Conservation (phyloP, 2,888 invertebrate genomes). For the Andrena dorsata region DNA sequence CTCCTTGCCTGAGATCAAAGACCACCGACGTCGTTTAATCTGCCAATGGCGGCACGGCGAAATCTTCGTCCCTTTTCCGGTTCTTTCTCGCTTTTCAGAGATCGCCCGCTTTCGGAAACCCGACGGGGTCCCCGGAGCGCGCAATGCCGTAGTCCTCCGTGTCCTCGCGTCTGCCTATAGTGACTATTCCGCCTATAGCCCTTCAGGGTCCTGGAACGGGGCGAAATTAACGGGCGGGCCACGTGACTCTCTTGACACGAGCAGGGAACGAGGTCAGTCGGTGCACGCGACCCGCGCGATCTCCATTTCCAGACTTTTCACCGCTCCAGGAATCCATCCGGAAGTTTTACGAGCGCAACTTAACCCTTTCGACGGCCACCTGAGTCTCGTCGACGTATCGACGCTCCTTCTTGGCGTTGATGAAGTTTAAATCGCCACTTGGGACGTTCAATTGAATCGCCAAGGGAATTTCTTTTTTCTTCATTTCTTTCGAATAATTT, state of each 20-base stretch:
- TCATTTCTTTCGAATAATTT: neutral
- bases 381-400: conserved; percentile 1
- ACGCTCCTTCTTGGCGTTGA: neutral
- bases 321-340: conserved; percentile 13
- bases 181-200: conserved; percentile 8
- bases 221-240: conserved; percentile 65
- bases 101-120: conserved; percentile 34
- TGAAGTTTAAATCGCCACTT: conserved; percentile 9
- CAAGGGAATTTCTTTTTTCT: neutral
- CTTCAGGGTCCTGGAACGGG: conserved; percentile 26
- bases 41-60: conserved; percentile 70
- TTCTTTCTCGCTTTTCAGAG: conserved; percentile 23
- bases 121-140: conserved; percentile 18
- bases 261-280: conserved; percentile 64
- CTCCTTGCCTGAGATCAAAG: conserved; percentile 72
- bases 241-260: conserved; percentile 63
- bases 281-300: conserved; percentile 67
- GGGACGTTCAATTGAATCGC: conserved; percentile 9
- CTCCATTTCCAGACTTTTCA: conserved; percentile 68
- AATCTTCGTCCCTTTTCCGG: conserved; percentile 51
- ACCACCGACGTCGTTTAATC: conserved; percentile 70
- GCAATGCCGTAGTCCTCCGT: conserved; percentile 14
- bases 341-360: conserved; percentile 31
- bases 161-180: conserved; percentile 3
- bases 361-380: conserved; percentile 24